These are phyloP conservation scores for Drosophila lowei DNA, from an alignment of 1,140 invertebrate genomes.

Conservation along the genomic window DNA sequence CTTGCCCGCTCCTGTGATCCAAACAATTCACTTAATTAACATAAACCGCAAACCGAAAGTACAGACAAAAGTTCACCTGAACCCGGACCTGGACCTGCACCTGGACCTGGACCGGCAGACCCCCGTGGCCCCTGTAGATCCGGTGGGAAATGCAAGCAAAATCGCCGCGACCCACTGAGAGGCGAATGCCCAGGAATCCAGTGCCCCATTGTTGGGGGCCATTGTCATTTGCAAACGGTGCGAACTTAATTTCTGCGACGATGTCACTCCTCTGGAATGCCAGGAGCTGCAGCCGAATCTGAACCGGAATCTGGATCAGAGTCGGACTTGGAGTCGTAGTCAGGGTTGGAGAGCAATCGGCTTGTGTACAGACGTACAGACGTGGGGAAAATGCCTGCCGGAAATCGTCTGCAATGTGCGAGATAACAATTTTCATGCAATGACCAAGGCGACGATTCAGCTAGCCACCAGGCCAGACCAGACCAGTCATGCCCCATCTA, in stretches of 20 bases:
- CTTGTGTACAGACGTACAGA: constrained; percentile 14
- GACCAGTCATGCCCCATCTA: not conserved
- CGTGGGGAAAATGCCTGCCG: constrained; percentile 61
- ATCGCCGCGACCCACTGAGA: constrained; percentile 3
- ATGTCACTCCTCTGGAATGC: constrained; percentile 5
- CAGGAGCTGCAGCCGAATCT: constrained; percentile 6
- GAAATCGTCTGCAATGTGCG: constrained; percentile 78
- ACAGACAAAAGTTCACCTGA: constrained; percentile 36
- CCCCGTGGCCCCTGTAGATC: not conserved
- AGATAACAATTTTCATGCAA: constrained; percentile 79
- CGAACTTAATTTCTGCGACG: constrained; percentile 64
- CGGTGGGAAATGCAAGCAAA: constrained; percentile 2
- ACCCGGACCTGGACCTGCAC: not conserved
- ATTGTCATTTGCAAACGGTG: constrained; percentile 68
- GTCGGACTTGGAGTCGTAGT: constrained; percentile 3
- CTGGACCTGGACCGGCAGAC: constrained; percentile 17
- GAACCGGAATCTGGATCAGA: constrained; percentile 15
- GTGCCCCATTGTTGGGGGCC: constrained; percentile 10
- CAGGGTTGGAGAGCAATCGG: not conserved
- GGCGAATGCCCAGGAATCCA: constrained; percentile 4
- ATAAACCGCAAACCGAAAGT: constrained; percentile 20
- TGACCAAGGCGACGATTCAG: constrained; percentile 46
- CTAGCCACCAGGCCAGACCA: not conserved
- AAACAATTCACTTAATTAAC: constrained; percentile 50
- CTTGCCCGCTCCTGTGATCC: constrained; percentile 4